A percentile compares a stretch with the other conserved stretches of the same genome.
Evolutionary conservation across 2,113 vertebrate species (phyloP).

Genomic region (Rhipidura dahli): DNA sequence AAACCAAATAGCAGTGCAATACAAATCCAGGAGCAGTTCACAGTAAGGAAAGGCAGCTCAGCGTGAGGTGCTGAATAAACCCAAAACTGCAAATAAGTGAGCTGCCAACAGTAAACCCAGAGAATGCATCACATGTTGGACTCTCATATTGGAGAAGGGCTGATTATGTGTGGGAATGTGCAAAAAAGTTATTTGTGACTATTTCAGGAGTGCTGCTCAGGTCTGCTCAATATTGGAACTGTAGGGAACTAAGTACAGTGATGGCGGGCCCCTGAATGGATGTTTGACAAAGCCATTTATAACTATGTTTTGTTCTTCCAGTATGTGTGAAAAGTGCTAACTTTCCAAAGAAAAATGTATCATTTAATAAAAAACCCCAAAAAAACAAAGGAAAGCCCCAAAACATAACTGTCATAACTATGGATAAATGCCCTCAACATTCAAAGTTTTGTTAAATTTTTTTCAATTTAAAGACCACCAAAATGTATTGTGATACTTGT

Average conservation of each 20-base stretch:
- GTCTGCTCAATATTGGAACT: not conserved
- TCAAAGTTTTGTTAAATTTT: not conserved
- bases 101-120: not conserved
- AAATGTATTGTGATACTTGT: not conserved
- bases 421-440: not conserved
- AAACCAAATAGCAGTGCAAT: not conserved
- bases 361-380: not conserved
- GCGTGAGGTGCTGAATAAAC: not conserved
- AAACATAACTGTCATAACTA: not conserved
- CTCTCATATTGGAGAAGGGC: not conserved
- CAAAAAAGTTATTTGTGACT: not conserved
- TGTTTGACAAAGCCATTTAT: not conserved
- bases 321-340: not conserved
- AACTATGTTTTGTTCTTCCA: not conserved
- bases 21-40: not conserved
- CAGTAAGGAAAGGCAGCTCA: not conserved
- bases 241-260: not conserved
- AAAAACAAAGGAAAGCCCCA: not conserved
- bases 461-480: not conserved
- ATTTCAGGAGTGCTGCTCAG: not conserved
- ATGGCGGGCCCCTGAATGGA: not conserved
- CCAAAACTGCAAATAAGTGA: not conserved
- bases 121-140: not conserved
- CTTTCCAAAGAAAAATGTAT: not conserved
- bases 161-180: not conserved